Conservation (phyloP, 2,113 vertebrate genomes). For the Nerophis ophidion region DNA sequence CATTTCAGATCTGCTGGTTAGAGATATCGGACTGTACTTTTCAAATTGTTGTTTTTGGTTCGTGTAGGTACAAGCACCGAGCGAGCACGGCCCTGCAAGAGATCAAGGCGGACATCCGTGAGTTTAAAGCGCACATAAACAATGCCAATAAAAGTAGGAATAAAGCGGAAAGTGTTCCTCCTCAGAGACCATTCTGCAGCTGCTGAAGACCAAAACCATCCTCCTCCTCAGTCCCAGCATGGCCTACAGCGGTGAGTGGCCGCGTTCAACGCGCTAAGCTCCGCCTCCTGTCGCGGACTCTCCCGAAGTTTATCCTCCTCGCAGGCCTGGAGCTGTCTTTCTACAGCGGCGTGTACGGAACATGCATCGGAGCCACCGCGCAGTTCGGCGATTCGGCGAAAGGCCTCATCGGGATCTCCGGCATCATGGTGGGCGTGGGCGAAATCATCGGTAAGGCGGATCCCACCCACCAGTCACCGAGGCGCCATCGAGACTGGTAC, state of each 20-base stretch:
- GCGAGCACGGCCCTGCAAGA: slow-evolving; percentile 60
- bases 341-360: slow-evolving; percentile 95
- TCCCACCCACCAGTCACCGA: not conserved
- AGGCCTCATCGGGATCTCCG: slow-evolving; percentile 92
- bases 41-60: slow-evolving; percentile 13
- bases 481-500: not conserved
- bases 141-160: not conserved
- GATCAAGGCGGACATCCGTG: slow-evolving; percentile 69
- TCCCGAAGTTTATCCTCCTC: slow-evolving; percentile 7
- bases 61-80: slow-evolving; percentile 65
- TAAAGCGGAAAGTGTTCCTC: slow-evolving; percentile 10
- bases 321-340: slow-evolving; percentile 90
- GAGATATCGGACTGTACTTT: not conserved
- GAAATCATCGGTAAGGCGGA: slow-evolving; percentile 86
- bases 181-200: slow-evolving; percentile 81
- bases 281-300: not conserved
- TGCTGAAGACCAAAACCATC: slow-evolving; percentile 83
- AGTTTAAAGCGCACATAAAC: slow-evolving; percentile 27
- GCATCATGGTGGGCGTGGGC: slow-evolving; percentile 89
- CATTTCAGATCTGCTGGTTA: not conserved
- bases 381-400: slow-evolving; percentile 83
- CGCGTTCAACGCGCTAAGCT: not conserved
- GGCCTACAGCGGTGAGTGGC: slow-evolving; percentile 86
- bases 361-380: slow-evolving; percentile 86
- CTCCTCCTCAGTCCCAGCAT: slow-evolving; percentile 86